These are phyloP conservation scores for Oligia latruncula DNA, from an alignment of 2,888 invertebrate genomes.

Conservation along the genomic window DNA sequence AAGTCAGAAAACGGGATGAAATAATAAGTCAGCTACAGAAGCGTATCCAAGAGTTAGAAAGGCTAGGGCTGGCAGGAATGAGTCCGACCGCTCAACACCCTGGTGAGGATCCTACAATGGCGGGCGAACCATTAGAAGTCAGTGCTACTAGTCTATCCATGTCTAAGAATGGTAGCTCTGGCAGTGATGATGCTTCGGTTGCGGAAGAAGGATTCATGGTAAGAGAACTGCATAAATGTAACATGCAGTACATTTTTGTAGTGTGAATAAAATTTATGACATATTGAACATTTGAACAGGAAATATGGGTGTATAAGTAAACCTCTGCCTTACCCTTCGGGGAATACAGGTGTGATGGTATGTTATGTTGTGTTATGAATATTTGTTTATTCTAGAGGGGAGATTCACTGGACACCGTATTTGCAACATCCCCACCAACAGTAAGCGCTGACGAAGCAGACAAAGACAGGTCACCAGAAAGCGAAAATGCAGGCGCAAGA, in stretches of 20 bases:
- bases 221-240: constrained; percentile 30
- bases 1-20: constrained; percentile 95
- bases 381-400: constrained; percentile 88
- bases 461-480: constrained; percentile 67
- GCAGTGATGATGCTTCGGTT: constrained; percentile 85
- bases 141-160: constrained; percentile 60
- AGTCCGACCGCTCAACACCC: constrained; percentile 62
- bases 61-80: constrained; percentile 75
- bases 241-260: not conserved
- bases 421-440: constrained; percentile 91
- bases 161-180: constrained; percentile 84
- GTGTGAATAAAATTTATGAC: not conserved
- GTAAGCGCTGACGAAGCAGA: constrained; percentile 80
- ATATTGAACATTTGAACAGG: not conserved
- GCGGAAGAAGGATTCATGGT: constrained; percentile 89
- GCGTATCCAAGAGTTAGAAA: constrained; percentile 92
- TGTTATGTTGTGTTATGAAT: not conserved
- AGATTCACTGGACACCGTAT: constrained; percentile 92
- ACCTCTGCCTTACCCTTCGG: not conserved
- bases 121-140: constrained; percentile 52
- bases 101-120: constrained; percentile 55
- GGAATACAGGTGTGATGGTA: not conserved
- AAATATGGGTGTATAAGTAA: not conserved
- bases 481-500: constrained; percentile 52
- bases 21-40: constrained; percentile 94